Evolutionary conservation across 2,113 vertebrate genomes (phyloP).

Genomic region (Scalopus aquaticus): DNA sequence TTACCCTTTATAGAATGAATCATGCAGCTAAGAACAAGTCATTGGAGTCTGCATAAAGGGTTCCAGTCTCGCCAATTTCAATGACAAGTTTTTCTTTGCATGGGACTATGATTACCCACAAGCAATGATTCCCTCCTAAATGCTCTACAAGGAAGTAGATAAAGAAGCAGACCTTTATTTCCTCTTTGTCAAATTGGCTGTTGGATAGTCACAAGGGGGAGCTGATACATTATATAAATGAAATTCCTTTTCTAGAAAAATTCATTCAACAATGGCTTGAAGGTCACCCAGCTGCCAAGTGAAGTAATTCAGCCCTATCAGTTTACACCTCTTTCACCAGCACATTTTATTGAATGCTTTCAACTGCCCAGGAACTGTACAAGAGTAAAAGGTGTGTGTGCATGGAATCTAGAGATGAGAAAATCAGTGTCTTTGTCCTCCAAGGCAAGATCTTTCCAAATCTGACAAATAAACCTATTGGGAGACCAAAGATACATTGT

Average conservation of each 20-base stretch:
- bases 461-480: neutral
- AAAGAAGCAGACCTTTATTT: neutral
- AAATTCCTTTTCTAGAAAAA: neutral
- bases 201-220: slow-evolving; percentile 48
- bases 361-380: neutral
- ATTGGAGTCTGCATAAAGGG: neutral
- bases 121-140: neutral
- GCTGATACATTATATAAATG: slow-evolving; percentile 32
- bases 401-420: neutral
- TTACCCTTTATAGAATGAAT: neutral
- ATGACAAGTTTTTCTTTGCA: neutral
- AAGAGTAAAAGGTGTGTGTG: neutral
- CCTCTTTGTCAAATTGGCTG: neutral
- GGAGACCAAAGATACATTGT: neutral
- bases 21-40: neutral
- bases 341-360: neutral
- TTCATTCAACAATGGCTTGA: neutral
- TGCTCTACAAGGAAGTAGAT: neutral
- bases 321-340: neutral
- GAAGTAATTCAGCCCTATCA: neutral
- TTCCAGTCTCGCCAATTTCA: neutral
- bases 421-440: neutral
- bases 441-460: neutral
- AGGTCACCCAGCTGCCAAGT: neutral
- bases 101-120: neutral